Evolutionary conservation across 2,113 vertebrate species (phyloP).

Genomic region (Gobio gobio): DNA sequence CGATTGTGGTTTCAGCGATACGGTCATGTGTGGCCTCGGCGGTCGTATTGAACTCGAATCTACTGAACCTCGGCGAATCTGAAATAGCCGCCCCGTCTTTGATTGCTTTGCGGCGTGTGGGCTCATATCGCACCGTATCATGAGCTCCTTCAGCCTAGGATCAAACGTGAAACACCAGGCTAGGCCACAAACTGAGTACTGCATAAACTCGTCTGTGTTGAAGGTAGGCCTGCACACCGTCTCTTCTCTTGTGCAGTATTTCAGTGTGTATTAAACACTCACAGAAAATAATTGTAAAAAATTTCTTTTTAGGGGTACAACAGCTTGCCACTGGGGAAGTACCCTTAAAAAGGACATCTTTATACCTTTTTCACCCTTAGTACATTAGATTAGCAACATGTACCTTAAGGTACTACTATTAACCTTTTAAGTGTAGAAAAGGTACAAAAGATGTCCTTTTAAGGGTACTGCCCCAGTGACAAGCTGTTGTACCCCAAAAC

Average conservation of each 20-base stretch:
- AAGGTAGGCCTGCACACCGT: neutral
- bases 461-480: too few species aligned
- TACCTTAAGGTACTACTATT: too few species aligned
- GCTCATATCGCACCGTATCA: constrained; percentile 57
- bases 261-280: neutral
- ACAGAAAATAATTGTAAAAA: too few species aligned
- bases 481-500: too few species aligned
- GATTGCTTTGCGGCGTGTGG: constrained; percentile 69
- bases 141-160: constrained; percentile 67
- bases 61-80: constrained; percentile 69
- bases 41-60: constrained; percentile 48
- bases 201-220: neutral
- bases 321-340: too few species aligned
- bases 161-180: constrained; percentile 64
- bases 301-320: too few species aligned
- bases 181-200: constrained; percentile 29
- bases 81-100: constrained; percentile 71
- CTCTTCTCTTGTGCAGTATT: neutral
- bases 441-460: too few species aligned
- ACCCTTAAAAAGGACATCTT: too few species aligned
- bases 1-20: constrained; percentile 35
- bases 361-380: too few species aligned
- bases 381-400: too few species aligned
- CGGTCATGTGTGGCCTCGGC: constrained; percentile 2
- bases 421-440: too few species aligned